Evolutionary conservation across 2,797 vertebrate species (phyloP), one percentile per base, ranked within the genome.

Genomic region (Novumbra hubbsi): DNA sequence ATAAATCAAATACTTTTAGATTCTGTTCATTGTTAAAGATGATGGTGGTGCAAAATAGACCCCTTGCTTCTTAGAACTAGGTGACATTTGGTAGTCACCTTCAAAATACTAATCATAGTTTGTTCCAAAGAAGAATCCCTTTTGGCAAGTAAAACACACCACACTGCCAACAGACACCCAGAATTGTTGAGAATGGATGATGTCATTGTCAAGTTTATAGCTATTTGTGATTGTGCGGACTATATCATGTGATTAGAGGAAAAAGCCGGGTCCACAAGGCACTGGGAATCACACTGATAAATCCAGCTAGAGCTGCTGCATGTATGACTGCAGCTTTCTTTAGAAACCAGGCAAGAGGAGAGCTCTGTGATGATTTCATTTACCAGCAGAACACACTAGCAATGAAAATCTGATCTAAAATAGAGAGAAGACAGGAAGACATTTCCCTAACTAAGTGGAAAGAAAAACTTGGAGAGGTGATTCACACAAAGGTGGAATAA

Each of bases 161-260:
- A 88, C 75, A 72, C 80, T 85, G 78, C 74, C 81, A 73, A 55
- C 76, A 71, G 74, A 78, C 73, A 72, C 50, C 14, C 73, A 74
- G 68, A 80, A 69, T 75, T 81, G 72, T 73, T 71, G 79, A 75
- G 72, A 78, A 21, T 24, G 32, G 64, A 65, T 81, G 76, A 84
- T 70, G 62, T 83, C 73, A 87, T 74, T 71, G 68, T 75, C 64
- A 45, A 78, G 32, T 71, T 55, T 45, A 16, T 48, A 64, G 57
- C 64, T 12, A 72, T 49, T 32, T 55, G 19, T 17, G 76, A 74
- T 81, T 65, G 72, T 76, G 12, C 19, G 21, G n/a, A 24, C 55
- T 24, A 57, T 24, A n/a, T 41, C 3, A 34, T 66, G 15, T 68
- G 74, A 83, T 79, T 73, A 48, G 12, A 28, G 70, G 71, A 73